phyloP scores from a whole-genome alignment of 2,888 invertebrate genomes.

The Mylabris sibirica region DNA sequence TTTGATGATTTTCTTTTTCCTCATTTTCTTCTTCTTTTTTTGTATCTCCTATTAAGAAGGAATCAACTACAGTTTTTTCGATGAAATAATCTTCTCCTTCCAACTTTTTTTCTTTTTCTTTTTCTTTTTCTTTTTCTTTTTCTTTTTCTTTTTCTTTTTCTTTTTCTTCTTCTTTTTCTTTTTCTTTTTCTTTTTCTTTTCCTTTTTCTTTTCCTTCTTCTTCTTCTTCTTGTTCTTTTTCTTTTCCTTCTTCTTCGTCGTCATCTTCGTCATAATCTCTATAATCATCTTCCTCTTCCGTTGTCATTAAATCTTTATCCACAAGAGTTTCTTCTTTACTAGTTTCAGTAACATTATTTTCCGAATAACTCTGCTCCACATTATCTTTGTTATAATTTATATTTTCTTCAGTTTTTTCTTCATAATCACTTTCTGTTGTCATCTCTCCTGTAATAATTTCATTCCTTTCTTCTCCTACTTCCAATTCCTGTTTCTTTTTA shows the following conservation, averaged over 20 bases:
- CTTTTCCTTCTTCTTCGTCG: conserved; percentile 20
- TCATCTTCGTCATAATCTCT: conserved; percentile 6
- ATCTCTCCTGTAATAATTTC: neutral
- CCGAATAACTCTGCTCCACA: no score
- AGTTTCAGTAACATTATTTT: no score
- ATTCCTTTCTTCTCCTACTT: neutral
- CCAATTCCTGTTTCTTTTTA: neutral
- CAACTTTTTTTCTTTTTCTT: neutral
- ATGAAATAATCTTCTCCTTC: neutral
- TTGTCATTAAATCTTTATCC: conserved; percentile 1
- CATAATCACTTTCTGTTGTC: conserved; percentile 24
- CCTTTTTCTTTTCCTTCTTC: no score
- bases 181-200: no score
- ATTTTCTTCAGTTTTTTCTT: conserved; percentile 22
- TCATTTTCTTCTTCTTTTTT: neutral
- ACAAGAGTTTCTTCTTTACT: neutral
- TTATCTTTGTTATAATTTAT: conserved; percentile 13
- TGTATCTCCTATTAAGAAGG: no score
- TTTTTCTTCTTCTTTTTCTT: neutral
- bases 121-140: neutral
- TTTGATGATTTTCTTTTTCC: conserved; percentile 21
- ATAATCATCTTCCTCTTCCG: neutral
- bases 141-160: neutral
- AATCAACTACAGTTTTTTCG: conserved; percentile 1
- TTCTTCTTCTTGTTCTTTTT: no score